Evolutionary conservation across 2,113 vertebrate species (phyloP), one percentile per base, ranked within the genome.

Genomic region (Corythoichthys intestinalis): DNA sequence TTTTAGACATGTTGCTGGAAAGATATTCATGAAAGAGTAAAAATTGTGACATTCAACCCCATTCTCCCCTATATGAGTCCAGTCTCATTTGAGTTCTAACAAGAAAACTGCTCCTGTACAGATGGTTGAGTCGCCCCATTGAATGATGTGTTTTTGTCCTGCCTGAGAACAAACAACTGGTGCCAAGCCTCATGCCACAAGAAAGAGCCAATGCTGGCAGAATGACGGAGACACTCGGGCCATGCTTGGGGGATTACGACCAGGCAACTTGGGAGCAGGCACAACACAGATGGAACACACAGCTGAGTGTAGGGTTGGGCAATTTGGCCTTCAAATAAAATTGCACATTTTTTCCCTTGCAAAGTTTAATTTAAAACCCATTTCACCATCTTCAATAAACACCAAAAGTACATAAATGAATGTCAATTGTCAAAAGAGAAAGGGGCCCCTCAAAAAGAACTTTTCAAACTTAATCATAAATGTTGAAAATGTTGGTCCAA

Each of bases 231-330:
- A 78, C 66, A 59, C 73, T 66, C 69, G 75, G 83, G 79, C 81
- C 73, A 81, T 62, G 89, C 84, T 82, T 78, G 77, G 81, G 82
- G 85, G 86, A 86, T 85, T 85, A 88, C 77, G 82, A 83, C 75
- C 70, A 60, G 61, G 77, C 80, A 80, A 85, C 82, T 70, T 77
- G 71, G 85, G 80, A 81, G 76, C 74, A 72, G 76, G 64, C 59
- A 83, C 47, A 70, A 73, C 77, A 83, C 81, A 86, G 80, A 84
- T 80, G 80, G 82, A 87, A 65, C 69, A 34, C 72, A 76, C 70
- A 77, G 78, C 73, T 65, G 75, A 77, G 57, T 56, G 70, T n/a
- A 59, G 72, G 62, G 63, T 65, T 66, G 79, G 72, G 58, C 78
- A 69, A 66, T 65, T 66, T 47, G 11, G 56, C 13, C 12, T 14